These are phyloP conservation scores for Cryptosula pallasiana DNA, from an alignment of 2,888 invertebrate species.

Conservation along the genomic window DNA sequence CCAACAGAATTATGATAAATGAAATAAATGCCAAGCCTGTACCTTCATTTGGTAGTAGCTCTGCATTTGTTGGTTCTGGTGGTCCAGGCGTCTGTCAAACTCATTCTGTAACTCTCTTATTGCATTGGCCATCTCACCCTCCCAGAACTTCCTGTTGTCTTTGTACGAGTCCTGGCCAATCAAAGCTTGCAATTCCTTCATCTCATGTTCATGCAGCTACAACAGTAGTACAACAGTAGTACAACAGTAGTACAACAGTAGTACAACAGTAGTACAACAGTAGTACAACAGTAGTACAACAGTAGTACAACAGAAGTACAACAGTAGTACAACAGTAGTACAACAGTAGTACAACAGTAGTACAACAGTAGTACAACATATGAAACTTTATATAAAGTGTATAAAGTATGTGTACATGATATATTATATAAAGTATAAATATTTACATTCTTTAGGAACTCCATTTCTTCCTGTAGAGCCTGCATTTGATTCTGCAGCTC, in stretches of 20 bases:
- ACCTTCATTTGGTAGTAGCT: slow-evolving; percentile 58
- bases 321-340: too few relatives aligned
- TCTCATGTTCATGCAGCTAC: slow-evolving; percentile 41
- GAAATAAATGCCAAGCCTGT: too few relatives aligned
- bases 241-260: too few relatives aligned
- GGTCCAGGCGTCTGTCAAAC: slow-evolving; percentile 55
- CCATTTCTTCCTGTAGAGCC: slow-evolving; percentile 56
- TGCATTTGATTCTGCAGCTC: slow-evolving; percentile 57
- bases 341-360: too few relatives aligned
- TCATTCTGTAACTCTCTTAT: slow-evolving; percentile 57
- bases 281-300: too few relatives aligned
- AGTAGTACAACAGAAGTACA: too few relatives aligned
- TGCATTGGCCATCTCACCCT: slow-evolving; percentile 56
- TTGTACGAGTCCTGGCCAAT: slow-evolving; percentile 57
- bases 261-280: too few relatives aligned
- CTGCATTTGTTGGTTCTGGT: slow-evolving; percentile 55
- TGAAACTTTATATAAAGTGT: neutral
- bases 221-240: too few relatives aligned
- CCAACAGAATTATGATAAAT: too few relatives aligned
- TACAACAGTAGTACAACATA: too few relatives aligned
- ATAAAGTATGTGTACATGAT: too few relatives aligned
- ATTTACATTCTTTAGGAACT: slow-evolving; percentile 54
- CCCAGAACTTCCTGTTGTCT: slow-evolving; percentile 59
- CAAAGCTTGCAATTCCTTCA: slow-evolving; percentile 56
- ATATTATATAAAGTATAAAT: too few relatives aligned